These are phyloP conservation scores for Serrognathus titanus DNA, from an alignment of 2,888 invertebrate genomes.

Conservation along the genomic window DNA sequence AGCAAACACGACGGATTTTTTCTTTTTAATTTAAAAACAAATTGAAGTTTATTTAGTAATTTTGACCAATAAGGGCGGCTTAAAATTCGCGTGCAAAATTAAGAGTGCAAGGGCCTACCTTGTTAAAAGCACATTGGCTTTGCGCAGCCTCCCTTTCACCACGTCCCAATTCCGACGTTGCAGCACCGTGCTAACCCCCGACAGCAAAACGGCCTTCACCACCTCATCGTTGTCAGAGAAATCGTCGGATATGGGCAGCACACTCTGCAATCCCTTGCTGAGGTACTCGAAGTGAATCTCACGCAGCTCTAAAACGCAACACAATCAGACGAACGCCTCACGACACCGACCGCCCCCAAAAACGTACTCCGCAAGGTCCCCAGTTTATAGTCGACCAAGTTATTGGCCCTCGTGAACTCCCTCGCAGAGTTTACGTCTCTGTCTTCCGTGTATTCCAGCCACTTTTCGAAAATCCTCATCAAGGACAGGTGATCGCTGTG, in stretches of 20 bases:
- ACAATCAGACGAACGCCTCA: neutral
- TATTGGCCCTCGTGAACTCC: constrained; percentile 49
- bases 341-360: neutral
- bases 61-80: too few relatives aligned
- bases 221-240: constrained; percentile 58
- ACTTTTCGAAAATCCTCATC: constrained; percentile 56
- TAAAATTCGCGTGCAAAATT: too few relatives aligned
- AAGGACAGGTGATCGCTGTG: constrained; percentile 64
- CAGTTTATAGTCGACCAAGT: constrained; percentile 54
- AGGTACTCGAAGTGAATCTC: constrained; percentile 56
- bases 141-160: constrained; percentile 54
- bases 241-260: constrained; percentile 46
- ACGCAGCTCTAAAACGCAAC: constrained; percentile 51
- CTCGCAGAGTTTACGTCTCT: constrained; percentile 35
- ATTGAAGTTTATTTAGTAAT: too few relatives aligned
- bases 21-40: too few relatives aligned
- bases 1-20: too few relatives aligned
- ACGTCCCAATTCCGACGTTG: constrained; percentile 50
- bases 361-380: constrained; percentile 52
- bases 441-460: constrained; percentile 43
- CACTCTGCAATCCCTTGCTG: constrained; percentile 46
- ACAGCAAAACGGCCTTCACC: constrained; percentile 55
- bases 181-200: constrained; percentile 58
- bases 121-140: constrained; percentile 49
- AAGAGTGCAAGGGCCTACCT: constrained; percentile 52